A percentile compares a stretch with the other conserved stretches of the same genome.
phyloP scores from a whole-genome alignment of 1,140 invertebrate species.

The Drosophila sulfurigaster region DNA sequence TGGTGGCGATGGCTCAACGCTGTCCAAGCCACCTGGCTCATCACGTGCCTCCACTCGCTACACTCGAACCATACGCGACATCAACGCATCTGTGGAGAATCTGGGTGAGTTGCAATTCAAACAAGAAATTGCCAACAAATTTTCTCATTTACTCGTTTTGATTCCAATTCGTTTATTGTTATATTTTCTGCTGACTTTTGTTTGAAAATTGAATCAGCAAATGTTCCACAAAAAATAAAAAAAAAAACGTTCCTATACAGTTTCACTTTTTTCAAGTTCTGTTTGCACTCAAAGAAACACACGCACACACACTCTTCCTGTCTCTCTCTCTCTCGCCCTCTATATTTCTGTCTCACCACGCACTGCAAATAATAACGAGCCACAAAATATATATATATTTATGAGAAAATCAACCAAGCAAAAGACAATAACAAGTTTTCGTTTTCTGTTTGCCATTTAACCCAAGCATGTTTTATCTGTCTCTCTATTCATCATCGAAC shows the following conservation, averaged over 20 bases:
- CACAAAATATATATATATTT: neutral
- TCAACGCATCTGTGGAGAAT: constrained; percentile 90
- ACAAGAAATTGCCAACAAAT: too few species aligned
- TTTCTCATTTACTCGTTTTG: too few species aligned
- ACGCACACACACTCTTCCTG: constrained; percentile 10
- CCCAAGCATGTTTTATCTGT: constrained; percentile 35
- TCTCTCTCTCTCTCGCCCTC: too few species aligned
- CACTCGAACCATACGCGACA: constrained; percentile 88
- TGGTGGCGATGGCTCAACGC: constrained; percentile 80
- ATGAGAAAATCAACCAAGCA: constrained; percentile 8
- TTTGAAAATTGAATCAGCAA: constrained; percentile 53
- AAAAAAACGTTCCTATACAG: constrained; percentile 26
- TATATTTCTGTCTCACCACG: neutral
- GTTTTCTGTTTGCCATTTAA: constrained; percentile 40
- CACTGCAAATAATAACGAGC: constrained; percentile 10
- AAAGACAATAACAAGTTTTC: constrained; percentile 38
- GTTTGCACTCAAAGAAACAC: constrained; percentile 38
- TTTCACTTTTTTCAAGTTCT: constrained; percentile 47
- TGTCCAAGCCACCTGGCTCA: constrained; percentile 84
- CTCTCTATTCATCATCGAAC: neutral
- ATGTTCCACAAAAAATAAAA: constrained; percentile 24
- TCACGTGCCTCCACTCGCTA: constrained; percentile 84
- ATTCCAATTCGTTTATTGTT: constrained; percentile 23
- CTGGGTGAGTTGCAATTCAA: constrained; percentile 87
- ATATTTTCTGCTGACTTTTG: constrained; percentile 47